Base-by-base conservation (phyloP, 2,888 invertebrate species). In the Boloria selene region DNA sequence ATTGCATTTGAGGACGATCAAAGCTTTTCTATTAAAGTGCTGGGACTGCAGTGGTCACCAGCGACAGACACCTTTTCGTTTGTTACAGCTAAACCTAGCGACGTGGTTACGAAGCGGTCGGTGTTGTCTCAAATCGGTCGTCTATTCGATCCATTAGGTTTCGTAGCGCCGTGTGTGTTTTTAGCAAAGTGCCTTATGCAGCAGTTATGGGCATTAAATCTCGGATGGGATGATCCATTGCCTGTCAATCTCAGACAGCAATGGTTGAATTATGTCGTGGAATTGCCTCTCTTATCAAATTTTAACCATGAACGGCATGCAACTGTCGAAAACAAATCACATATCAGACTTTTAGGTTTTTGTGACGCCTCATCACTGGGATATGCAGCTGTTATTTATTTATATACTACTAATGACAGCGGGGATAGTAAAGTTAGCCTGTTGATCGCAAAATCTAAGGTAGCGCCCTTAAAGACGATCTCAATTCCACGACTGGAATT, bases 401-500 rank as follows among this genome's bases (percentile, higher is more conserved):
- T 45, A 45, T n/a, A 45, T 13, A 45, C 14, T 45, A 14, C n/a
- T 3, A 45, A 45, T 7, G 22, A 7, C 18, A 17, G 18, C 16
- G 53, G 53, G 6, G 6, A 22, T 6, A 22, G 13, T 7, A 53
- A 53, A n/a, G 53, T 53, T 26, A 17, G 53, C 7, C 18, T 53
- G 13, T 14, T 53, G 2, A 59, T 49, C 6, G 58, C 63, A 10
- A 69, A 69, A 55, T 66, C 66, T 26, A 65, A 63, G 26, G 66
- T 69, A 4, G 65, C 66, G 1, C 69, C 69, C 5, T 13, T 61
- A 45, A 61, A 58, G 49, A 1, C 45, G 58, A 5, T 73, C 69
- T 38, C 68, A 73, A 45, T 67, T 31, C 63, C 67, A 10, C 53
- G 67, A 0, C 54, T 63, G 16, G 67, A 67, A n/a, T 38, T 67